A percentile compares a stretch with the other conserved stretches of the same genome.
Conservation (phyloP, 2,797 vertebrate species). For the Aphelocoma californica region DNA sequence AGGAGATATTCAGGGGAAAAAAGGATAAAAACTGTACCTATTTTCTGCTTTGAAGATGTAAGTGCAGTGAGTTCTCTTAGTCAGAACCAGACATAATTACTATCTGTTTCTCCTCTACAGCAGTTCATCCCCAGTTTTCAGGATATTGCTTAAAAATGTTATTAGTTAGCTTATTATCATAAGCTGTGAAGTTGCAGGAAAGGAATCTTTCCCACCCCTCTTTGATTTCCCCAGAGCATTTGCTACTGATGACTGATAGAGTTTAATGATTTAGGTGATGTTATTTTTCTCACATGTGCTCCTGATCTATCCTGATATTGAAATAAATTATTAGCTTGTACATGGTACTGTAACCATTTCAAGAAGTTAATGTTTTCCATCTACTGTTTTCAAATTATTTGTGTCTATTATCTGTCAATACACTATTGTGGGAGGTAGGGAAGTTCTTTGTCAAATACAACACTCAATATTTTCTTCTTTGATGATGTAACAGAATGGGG, state of each 20-base stretch:
- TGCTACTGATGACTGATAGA: background rate
- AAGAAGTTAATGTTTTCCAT: background rate
- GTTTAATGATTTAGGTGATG: background rate
- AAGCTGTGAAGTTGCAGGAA: background rate
- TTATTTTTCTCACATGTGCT: background rate
- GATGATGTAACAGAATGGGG: background rate
- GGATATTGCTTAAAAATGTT: background rate
- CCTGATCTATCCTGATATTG: background rate
- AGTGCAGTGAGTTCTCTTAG: background rate
- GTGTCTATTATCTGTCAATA: background rate
- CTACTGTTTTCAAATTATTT: background rate
- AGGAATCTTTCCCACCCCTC: background rate
- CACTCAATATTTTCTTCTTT: background rate
- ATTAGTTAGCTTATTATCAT: background rate
- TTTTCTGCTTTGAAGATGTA: background rate
- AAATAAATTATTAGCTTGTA: background rate
- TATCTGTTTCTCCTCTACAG: background rate
- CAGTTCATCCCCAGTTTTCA: background rate
- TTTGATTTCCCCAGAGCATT: background rate
- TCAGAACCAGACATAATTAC: background rate
- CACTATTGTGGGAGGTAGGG: background rate
- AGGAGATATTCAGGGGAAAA: background rate
- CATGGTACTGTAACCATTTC: background rate
- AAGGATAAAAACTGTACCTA: rapidly evolving
- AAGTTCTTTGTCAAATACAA: background rate